Base-by-base conservation (phyloP, 2,113 vertebrate species). In the Antidorcas marsupialis region DNA sequence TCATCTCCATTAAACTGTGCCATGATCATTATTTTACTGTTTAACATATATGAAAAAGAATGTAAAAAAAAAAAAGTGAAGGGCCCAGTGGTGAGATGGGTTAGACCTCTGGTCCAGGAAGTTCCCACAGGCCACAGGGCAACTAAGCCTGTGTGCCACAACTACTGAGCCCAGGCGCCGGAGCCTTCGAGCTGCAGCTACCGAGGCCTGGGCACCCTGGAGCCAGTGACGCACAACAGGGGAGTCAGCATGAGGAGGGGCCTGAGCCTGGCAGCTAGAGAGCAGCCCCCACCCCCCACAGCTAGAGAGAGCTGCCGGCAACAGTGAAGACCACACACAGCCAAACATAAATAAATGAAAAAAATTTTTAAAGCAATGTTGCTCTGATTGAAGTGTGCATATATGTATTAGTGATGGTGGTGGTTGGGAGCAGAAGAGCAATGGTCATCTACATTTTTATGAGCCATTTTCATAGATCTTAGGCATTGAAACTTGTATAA, bases 281-380 rank as follows among this genome's bases (percentile, higher is more conserved):
- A 7, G 21, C 8, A 7, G 11, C 67, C 36, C 67, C 36, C 19
- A 25, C 36, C 12, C 5, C 5, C 11, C 21, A 3, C 36, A 74
- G 1, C n/a, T 74, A 43, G 36, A 39, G 36, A 25, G 23, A 43
- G 11, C 36, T 39, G 21, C 21, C 2, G 11, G 4, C n/a, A 11
- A 3, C n/a, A 23, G 23, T 13, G 71, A 74, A 43, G 21, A 3
- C 36, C 71, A 43, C 0, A 1, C 71, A 74, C 36, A 74, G 71
- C 3, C 71, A 74, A 12, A 74, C 12, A 43, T 1, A 14, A 12
- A 39, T 39, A 39, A 12, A 74, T 36, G 5, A 11, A n/a, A 4
- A 19, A 10, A 19, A 2, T 3, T 9, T 39, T 3, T 39, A 39
- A 39, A 10, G 7, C 1, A 9, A 17, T 0, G 21, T 11, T 11